These are phyloP conservation scores for Drosophila testacea DNA, from an alignment of 2,888 invertebrate species.

Conservation along the genomic window DNA sequence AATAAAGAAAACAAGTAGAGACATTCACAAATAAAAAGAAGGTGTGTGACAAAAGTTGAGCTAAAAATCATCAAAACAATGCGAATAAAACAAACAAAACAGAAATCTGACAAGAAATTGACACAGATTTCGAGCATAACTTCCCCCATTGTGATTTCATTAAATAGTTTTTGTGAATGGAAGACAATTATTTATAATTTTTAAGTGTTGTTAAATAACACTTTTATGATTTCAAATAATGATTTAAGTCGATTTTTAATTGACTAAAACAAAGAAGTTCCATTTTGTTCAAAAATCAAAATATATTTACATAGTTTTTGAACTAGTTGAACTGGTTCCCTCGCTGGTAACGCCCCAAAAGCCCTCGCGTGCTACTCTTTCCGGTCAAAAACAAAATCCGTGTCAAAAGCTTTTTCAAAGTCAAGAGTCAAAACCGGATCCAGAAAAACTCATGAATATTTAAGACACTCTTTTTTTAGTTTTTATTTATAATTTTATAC, in stretches of 20 bases:
- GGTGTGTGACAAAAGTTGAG: conserved; percentile 44
- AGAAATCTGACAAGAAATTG: conserved; percentile 40
- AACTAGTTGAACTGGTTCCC: conserved; percentile 47
- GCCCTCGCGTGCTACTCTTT: conserved; percentile 58
- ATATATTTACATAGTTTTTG: neutral
- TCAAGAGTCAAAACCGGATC: conserved; percentile 59
- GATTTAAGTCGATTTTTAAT: conserved; percentile 1
- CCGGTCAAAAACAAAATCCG: conserved; percentile 54
- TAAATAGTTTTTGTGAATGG: conserved; percentile 12
- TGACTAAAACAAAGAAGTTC: conserved; percentile 11
- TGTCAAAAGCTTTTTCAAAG: conserved; percentile 57
- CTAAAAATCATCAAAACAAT: conserved; percentile 34
- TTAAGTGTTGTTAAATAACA: neutral
- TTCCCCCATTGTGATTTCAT: conserved; percentile 16
- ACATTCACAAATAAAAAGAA: conserved; percentile 34
- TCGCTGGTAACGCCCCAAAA: conserved; percentile 11
- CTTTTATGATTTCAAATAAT: neutral
- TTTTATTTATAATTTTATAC: conserved; percentile 40
- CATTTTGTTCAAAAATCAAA: conserved; percentile 1
- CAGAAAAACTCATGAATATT: conserved; percentile 59
- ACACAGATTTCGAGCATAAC: conserved; percentile 19
- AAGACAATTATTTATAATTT: neutral
- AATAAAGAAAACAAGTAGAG: conserved; percentile 41
- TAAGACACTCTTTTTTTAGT: conserved; percentile 26
- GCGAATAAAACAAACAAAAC: conserved; percentile 27